These are phyloP conservation scores for Nasonia longicornis DNA, from an alignment of 1,140 invertebrate species.

Conservation along the genomic window DNA sequence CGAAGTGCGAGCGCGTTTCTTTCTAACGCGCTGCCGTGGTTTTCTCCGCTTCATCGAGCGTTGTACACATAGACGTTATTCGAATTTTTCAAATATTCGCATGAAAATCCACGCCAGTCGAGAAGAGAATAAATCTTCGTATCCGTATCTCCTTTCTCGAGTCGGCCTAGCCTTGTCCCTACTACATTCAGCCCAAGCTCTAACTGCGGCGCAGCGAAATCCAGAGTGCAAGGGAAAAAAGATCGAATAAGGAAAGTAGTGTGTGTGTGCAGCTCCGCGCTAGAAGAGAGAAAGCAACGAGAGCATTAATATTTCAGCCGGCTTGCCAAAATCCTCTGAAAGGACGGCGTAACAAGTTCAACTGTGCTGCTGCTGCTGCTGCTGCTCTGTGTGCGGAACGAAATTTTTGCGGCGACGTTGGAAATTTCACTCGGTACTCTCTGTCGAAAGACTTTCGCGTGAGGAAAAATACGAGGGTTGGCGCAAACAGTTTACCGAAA, in stretches of 20 bases:
- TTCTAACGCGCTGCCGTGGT: no score
- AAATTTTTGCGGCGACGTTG: slow-evolving; percentile 5
- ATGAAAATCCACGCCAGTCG: neutral
- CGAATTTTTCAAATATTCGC: no score
- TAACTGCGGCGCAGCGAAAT: neutral
- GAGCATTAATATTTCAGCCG: slow-evolving; percentile 32
- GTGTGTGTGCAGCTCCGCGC: no score
- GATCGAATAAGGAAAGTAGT: neutral
- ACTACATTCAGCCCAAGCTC: neutral
- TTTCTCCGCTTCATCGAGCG: no score
- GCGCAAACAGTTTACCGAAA: no score
- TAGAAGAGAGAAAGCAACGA: neutral
- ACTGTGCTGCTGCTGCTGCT: neutral
- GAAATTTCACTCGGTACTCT: neutral
- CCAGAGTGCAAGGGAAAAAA: neutral
- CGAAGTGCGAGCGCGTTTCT: neutral
- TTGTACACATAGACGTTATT: no score
- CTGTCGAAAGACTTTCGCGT: no score
- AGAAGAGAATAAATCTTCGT: slow-evolving; percentile 12
- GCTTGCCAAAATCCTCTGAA: slow-evolving; percentile 28
- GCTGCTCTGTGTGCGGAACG: neutral
- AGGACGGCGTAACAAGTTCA: slow-evolving; percentile 28
- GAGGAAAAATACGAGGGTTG: no score
- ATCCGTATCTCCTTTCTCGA: neutral
- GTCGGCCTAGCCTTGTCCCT: neutral